A percentile compares a stretch with the other conserved stretches of the same genome.
phyloP scores from a whole-genome alignment of 2,888 invertebrate genomes.

The Eupithecia centaureata region DNA sequence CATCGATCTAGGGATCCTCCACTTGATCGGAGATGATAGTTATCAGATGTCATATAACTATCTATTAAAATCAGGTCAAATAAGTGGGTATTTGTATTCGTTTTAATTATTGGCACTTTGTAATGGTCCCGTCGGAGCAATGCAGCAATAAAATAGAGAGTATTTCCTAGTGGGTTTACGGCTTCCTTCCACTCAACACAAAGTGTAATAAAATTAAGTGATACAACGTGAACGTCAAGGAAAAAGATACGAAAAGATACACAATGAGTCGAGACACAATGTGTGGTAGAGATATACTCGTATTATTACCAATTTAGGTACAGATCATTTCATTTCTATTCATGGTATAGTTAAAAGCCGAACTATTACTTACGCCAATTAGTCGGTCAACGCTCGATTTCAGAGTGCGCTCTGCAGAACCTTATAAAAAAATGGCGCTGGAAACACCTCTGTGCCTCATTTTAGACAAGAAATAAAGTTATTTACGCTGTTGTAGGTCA shows the following conservation, averaged over 20 bases:
- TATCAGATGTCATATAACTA: not conserved
- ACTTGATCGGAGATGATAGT: not conserved
- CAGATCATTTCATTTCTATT: no score
- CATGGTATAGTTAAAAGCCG: no score
- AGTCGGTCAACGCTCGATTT: no score
- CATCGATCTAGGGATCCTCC: not conserved
- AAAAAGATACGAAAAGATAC: not conserved
- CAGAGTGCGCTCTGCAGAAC: no score
- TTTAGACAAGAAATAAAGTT: no score
- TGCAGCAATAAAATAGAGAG: conserved; percentile 18
- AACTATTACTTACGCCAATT: no score
- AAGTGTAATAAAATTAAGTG: conserved; percentile 19
- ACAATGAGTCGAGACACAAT: no score
- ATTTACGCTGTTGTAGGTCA: no score
- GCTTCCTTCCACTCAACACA: conserved; percentile 11
- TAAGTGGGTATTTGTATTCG: conserved; percentile 5
- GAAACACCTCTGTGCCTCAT: no score
- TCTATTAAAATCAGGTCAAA: not conserved
- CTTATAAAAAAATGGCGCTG: no score
- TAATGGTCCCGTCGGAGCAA: conserved; percentile 17
- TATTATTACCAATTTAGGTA: no score
- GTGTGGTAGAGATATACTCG: not conserved
- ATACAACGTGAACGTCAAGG: not conserved
- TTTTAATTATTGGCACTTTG: conserved; percentile 24
- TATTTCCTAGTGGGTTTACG: conserved; percentile 9